Conservation (phyloP, 2,113 vertebrate genomes). For the Rhinichthys klamathensis region DNA sequence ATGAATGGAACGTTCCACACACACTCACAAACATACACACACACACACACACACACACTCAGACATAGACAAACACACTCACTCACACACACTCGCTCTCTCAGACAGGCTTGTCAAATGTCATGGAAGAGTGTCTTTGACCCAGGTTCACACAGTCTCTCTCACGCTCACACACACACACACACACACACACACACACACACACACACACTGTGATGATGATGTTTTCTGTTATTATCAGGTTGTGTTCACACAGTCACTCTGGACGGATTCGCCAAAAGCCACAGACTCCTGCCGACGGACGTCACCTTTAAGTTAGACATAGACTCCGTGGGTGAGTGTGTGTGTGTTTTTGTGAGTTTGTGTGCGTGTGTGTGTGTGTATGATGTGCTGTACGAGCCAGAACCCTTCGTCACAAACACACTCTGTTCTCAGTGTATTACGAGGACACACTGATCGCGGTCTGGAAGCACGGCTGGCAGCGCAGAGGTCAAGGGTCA, state of each 20-base stretch:
- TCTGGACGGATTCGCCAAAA: not conserved
- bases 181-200: no score
- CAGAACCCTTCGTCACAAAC: not conserved
- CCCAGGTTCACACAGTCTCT: no score
- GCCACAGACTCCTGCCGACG: not conserved
- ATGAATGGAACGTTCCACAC: not conserved
- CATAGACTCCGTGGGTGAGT: conserved; percentile 49
- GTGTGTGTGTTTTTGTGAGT: not conserved
- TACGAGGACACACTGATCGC: conserved; percentile 79
- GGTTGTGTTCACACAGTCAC: conserved; percentile 29
- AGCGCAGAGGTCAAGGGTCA: conserved; percentile 73
- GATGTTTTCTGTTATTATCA: not conserved
- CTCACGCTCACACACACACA: no score
- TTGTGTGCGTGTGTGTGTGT: not conserved
- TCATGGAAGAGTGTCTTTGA: no score
- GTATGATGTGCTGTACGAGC: not conserved
- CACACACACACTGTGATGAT: not conserved
- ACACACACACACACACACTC: not conserved
- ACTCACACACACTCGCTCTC: not conserved
- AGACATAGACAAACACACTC: no score
- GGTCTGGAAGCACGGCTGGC: conserved; percentile 87
- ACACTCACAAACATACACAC: not conserved
- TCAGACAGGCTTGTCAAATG: no score
- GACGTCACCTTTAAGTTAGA: conserved; percentile 39
- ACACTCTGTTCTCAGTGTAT: conserved; percentile 71